Evolutionary conservation across 2,888 invertebrate species (phyloP), one percentile per base, ranked within the genome.

Genomic region (Pheosia tremula): DNA sequence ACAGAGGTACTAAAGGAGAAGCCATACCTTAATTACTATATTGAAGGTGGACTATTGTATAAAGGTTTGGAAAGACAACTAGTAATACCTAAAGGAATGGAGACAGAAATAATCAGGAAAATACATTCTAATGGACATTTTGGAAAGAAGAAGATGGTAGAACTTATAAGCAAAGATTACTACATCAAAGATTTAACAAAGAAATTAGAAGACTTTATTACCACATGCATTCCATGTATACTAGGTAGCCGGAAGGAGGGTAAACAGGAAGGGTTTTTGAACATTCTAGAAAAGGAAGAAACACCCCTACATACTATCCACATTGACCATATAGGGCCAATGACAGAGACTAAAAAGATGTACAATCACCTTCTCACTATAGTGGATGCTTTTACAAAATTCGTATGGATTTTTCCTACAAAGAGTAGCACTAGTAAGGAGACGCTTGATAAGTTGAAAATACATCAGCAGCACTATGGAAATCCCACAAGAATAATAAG

Each of bases 101-200:
- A 62, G 10, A 37, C n/a, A 1, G 60, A 56, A 50, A 54, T 62
- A 0, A 55, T 62, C 0, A 60, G 13, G 36, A 60, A 24, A 52
- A 50, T n/a, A 9, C 66, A 66, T 45, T 3, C 3, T 1, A 60
- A 58, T 11, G 65, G 65, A 7, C 62, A 62, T 56, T 65, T 62
- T 62, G 43, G 36, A 0, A 67, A 61, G 9, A 75, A 67, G 38
- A 84, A 80, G 58, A 81, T 67, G 0, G 69, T 63, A 38, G 74
- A 80, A 36, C 4, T 79, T 47, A 47, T 47, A 6, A 39, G 7
- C 7, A 47, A 47, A 10, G 10, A 47, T 47, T 47, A 47, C 9
- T 47, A 47, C 9, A 47, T 47, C 7, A 10, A 10, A 47, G 47
- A 47, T 47, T 9, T 7, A 47, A 4, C 6, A 7, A 47, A 10